Conservation (phyloP, 2,113 vertebrate species). For the Zapornia atra region DNA sequence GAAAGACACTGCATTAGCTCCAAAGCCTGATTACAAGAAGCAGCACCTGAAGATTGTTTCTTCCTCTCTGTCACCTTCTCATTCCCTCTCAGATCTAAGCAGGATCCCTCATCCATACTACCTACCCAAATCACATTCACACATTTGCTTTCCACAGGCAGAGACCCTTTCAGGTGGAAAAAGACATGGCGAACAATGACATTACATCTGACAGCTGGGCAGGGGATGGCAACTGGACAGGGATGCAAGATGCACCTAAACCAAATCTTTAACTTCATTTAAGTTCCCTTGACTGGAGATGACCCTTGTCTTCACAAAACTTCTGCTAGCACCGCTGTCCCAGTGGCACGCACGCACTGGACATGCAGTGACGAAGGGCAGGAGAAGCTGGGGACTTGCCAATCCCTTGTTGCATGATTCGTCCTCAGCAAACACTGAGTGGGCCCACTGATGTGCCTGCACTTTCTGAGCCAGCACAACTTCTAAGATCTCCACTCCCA, state of each 20-base stretch:
- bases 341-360: accelerated
- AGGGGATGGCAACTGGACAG: background rate
- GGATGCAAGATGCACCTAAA: background rate
- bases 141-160: background rate
- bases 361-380: background rate
- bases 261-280: background rate
- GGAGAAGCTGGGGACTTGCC: background rate
- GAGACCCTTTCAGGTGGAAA: background rate
- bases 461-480: background rate
- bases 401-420: background rate
- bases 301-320: background rate
- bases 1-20: background rate
- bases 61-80: background rate
- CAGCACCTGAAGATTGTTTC: background rate
- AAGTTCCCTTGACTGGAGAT: background rate
- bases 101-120: background rate
- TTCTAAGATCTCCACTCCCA: background rate
- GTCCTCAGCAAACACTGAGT: background rate
- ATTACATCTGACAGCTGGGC: background rate
- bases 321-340: background rate
- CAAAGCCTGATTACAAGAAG: background rate
- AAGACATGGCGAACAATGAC: background rate
- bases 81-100: background rate
- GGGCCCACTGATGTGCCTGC: accelerated
- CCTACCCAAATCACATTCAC: background rate